Conservation (phyloP, 2,113 vertebrate species). For the Dicentrarchus labrax region DNA sequence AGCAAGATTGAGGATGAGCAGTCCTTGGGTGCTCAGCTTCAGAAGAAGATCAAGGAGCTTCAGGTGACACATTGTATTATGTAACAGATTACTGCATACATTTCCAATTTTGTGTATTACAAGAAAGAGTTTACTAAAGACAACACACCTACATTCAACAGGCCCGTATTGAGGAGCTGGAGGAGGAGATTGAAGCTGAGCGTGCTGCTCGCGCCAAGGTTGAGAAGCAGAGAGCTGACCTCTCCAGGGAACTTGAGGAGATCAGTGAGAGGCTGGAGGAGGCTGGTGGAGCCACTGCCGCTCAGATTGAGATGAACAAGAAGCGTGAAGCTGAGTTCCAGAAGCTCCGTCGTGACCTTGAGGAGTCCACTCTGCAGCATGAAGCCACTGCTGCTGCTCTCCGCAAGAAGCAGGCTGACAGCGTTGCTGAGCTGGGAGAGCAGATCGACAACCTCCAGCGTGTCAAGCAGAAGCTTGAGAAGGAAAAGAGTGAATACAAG, state of each 20-base stretch:
- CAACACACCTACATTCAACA: too few species aligned
- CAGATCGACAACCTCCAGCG: constrained; percentile 87
- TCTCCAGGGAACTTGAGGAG: constrained; percentile 92
- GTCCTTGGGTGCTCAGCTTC: too few species aligned
- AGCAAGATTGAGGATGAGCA: too few species aligned
- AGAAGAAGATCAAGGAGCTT: too few species aligned
- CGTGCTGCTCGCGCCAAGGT: constrained; percentile 74
- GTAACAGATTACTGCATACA: too few species aligned
- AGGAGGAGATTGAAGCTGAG: too few species aligned
- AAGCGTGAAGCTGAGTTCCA: constrained; percentile 86
- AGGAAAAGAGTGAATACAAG: constrained; percentile 75
- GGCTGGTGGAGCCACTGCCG: constrained; percentile 77
- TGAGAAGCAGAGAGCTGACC: constrained; percentile 90
- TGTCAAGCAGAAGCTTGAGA: constrained; percentile 82
- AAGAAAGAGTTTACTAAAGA: too few species aligned
- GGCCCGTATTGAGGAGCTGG: too few species aligned
- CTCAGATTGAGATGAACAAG: constrained; percentile 85
- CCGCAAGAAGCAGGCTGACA: constrained; percentile 90
- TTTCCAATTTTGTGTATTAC: too few species aligned
- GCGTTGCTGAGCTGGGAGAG: constrained; percentile 76
- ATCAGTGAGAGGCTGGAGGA: constrained; percentile 89
- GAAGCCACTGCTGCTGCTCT: constrained; percentile 88
- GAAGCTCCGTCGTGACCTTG: constrained; percentile 91
- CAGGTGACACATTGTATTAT: too few species aligned
- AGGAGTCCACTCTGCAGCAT: constrained; percentile 93